These are phyloP conservation scores for Hormaphis cornu DNA, from an alignment of 1,140 invertebrate species.

Conservation along the genomic window DNA sequence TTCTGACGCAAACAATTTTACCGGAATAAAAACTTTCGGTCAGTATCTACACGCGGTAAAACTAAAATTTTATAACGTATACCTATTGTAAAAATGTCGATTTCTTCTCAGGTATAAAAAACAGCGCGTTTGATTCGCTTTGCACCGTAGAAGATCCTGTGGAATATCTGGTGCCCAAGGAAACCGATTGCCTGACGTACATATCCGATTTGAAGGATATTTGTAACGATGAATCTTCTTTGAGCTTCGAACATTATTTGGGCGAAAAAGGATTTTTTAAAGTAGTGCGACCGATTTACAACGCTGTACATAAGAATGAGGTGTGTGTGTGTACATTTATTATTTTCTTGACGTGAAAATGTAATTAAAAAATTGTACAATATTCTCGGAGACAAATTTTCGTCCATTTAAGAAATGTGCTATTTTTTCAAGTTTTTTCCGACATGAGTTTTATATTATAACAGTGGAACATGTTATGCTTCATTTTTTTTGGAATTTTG, in stretches of 20 bases:
- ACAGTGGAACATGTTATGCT: no score
- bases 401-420: no score
- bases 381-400: no score
- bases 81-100: background rate
- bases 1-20: background rate
- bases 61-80: background rate
- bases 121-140: background rate
- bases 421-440: no score
- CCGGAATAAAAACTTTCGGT: background rate
- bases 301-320: background rate
- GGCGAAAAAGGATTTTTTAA: background rate
- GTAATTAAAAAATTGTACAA: no score
- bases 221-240: background rate
- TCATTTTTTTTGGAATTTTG: no score
- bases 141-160: background rate
- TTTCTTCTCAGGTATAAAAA: background rate
- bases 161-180: background rate
- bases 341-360: no score
- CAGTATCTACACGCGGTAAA: background rate
- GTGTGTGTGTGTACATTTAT: background rate
- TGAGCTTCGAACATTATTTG: background rate
- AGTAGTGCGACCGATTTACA: background rate
- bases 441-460: no score
- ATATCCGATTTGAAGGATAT: background rate
- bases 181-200: background rate